Conservation (phyloP, 2,113 vertebrate genomes). For the Ammodytes dubius region DNA sequence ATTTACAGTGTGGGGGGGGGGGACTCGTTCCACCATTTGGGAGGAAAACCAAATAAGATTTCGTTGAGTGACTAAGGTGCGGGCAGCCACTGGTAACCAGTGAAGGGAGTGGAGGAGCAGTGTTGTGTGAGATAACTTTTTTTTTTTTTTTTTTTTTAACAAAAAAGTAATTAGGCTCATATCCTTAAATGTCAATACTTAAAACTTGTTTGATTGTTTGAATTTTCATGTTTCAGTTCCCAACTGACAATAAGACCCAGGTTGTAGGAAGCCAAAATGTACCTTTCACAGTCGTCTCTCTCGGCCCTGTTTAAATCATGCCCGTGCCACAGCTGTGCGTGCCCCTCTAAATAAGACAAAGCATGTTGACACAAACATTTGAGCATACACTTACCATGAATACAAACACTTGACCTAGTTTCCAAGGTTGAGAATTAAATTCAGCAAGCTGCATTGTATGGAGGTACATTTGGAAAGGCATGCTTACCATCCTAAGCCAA, state of each 20-base stretch:
- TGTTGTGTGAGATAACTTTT: too few species aligned
- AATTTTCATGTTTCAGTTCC: neutral
- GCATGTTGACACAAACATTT: neutral
- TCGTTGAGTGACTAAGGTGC: too few species aligned
- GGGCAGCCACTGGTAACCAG: too few species aligned
- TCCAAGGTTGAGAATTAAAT: neutral
- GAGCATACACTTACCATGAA: neutral
- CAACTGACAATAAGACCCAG: too few species aligned
- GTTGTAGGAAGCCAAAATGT: neutral
- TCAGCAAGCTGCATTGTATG: neutral
- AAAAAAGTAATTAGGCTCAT: neutral
- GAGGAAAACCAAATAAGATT: too few species aligned
- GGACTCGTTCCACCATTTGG: too few species aligned
- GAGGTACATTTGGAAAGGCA: neutral
- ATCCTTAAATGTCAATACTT: neutral
- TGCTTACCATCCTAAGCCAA: neutral
- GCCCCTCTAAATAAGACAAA: neutral
- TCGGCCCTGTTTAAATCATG: neutral
- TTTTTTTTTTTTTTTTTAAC: too few species aligned
- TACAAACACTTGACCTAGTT: conserved; percentile 1
- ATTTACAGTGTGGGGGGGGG: too few species aligned
- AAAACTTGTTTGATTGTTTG: neutral
- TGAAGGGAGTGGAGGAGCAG: too few species aligned
- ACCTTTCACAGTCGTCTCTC: neutral
- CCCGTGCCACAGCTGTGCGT: neutral